These are phyloP conservation scores for Strongylocentrotus purpuratus DNA, from an alignment of 35 echinoderm and acorn worm species.

Conservation along the genomic window DNA sequence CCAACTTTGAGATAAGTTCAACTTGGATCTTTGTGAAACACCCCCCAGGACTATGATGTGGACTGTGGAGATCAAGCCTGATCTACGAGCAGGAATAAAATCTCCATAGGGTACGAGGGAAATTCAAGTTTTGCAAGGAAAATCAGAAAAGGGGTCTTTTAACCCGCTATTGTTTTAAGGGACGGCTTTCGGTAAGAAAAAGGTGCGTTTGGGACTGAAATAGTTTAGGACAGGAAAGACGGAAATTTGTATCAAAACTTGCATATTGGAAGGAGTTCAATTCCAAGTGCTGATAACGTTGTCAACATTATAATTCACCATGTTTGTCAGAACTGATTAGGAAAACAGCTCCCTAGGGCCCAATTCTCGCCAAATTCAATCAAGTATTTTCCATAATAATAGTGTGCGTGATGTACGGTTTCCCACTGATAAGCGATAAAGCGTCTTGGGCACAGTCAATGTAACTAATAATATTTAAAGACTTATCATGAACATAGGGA, in stretches of 20 bases:
- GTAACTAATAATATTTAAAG: neutral
- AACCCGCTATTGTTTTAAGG: neutral
- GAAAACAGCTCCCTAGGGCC: neutral
- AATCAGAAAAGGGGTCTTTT: neutral
- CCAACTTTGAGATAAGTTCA: no score
- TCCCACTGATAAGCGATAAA: neutral
- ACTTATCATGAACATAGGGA: neutral
- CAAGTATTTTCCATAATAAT: neutral
- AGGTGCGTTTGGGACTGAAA: neutral
- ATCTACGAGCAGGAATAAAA: neutral
- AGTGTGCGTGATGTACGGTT: neutral
- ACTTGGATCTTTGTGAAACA: no score
- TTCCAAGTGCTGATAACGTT: conserved; percentile 8
- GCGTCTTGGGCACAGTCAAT: neutral
- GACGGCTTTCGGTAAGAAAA: neutral
- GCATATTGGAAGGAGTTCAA: conserved; percentile 6
- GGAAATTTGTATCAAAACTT: neutral
- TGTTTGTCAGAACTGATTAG: conserved; percentile 4
- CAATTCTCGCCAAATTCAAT: conserved; percentile 12
- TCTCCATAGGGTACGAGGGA: neutral
- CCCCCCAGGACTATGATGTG: no score
- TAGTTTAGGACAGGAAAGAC: neutral
- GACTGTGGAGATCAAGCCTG: no score
- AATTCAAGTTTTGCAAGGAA: neutral
- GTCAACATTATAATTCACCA: neutral